phyloP scores from a whole-genome alignment of 2,888 invertebrate genomes.

The Calameuta filiformis region DNA sequence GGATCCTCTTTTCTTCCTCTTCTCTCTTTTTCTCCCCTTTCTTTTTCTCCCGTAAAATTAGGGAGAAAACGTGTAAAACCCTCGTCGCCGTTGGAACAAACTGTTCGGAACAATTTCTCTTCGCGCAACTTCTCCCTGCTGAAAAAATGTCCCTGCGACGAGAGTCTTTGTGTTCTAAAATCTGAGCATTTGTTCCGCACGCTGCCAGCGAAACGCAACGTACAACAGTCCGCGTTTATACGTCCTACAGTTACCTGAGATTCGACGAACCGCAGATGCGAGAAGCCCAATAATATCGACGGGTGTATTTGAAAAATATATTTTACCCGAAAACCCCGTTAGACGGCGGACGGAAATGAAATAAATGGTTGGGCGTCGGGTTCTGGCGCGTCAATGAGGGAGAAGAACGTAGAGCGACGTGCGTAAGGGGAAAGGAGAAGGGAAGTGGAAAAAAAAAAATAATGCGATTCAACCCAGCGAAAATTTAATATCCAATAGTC shows the following conservation, averaged over 20 bases:
- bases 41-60: not conserved
- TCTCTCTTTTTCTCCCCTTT: slow-evolving; percentile 8
- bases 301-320: not conserved
- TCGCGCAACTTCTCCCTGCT: not conserved
- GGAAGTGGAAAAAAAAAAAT: not conserved
- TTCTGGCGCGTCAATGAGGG: not conserved
- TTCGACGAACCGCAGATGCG: not conserved
- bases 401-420: not conserved
- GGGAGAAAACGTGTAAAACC: not conserved
- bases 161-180: not conserved
- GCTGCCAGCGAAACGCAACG: not conserved
- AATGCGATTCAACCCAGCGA: not conserved
- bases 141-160: not conserved
- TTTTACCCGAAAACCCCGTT: not conserved
- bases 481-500: slow-evolving; percentile 8
- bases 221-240: not conserved
- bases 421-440: not conserved
- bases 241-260: not conserved
- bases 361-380: not conserved
- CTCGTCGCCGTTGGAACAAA: not conserved
- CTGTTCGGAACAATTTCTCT: not conserved
- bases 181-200: not conserved
- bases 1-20: not conserved
- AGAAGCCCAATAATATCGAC: slow-evolving; percentile 22
- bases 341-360: not conserved